These are phyloP conservation scores for Invenusta paracnida DNA, from an alignment of 2,888 invertebrate species.

Conservation along the genomic window DNA sequence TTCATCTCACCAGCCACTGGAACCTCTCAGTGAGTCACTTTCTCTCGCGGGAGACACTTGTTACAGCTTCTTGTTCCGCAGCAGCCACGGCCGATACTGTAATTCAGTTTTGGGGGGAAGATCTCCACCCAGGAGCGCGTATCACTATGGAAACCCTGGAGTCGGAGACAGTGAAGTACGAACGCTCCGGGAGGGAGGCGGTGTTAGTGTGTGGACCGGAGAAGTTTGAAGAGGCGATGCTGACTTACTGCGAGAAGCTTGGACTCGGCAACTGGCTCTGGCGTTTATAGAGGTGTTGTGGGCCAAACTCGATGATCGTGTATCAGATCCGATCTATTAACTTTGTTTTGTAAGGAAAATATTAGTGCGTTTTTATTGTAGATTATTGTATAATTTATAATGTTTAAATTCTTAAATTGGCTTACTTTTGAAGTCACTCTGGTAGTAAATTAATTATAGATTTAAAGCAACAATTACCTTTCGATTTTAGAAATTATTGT, in stretches of 20 bases:
- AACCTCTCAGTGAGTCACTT: not conserved
- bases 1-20: not conserved
- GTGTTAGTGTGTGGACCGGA: not conserved
- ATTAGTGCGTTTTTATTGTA: too few species aligned
- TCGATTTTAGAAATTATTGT: too few species aligned
- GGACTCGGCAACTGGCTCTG: too few species aligned
- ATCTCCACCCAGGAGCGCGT: not conserved
- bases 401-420: too few species aligned
- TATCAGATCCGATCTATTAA: too few species aligned
- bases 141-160: not conserved
- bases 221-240: not conserved
- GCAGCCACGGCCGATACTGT: not conserved
- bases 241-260: not conserved
- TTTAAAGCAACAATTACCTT: too few species aligned
- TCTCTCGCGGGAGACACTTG: not conserved
- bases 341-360: too few species aligned
- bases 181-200: not conserved
- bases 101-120: not conserved
- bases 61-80: not conserved
- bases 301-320: too few species aligned
- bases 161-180: not conserved
- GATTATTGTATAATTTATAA: too few species aligned
- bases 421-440: too few species aligned
- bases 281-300: too few species aligned
- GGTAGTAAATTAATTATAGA: too few species aligned